Evolutionary conservation across 2,797 vertebrate genomes (phyloP), one percentile per base, ranked within the genome.

Genomic region (Tiaroga cobitis): DNA sequence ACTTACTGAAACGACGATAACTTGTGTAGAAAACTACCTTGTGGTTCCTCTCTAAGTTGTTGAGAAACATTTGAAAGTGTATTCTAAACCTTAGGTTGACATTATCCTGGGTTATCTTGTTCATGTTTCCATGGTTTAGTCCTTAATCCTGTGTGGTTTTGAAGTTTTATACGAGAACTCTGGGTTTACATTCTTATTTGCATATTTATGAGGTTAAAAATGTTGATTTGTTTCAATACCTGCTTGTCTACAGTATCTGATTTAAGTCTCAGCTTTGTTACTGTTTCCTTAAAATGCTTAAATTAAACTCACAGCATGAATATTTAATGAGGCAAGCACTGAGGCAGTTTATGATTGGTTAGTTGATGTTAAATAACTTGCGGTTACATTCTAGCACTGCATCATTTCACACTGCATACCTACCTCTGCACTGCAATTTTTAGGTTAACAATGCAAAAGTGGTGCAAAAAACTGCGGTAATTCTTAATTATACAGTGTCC

Each of bases 171-270:
- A 54, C 4, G 43, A 41, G 41, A 6, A 34, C 19, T 70, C n/a
- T 49, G 21, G 54, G 41, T 80, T 80, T 46, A 76, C 65, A 56
- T 32, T 29, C 56, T 72, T 16, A 72, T 43, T 69, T 26, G 39
- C 24, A 43, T 43, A 72, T 43, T n/a, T 70, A 43, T n/a, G 11
- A 68, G 9, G 3, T 5, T 13, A 83, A 81, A 73, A 76, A 80
- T 59, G 24, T 59, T 9, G 32, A 46, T 43, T 59, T 59, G 79
- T 16, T 41, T 26, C 19, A 65, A 34, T 18, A 18, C 29, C 68
- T 29, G 49, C n/a, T 19, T 82, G 8, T 56, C 46, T 43, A 29
- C 16, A 83, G 34, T 37, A 34, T n/a, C 21, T 70, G 67, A 9
- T 39, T 39, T 69, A 41, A 41, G 11, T 69, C 10, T 69, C 10